Base-by-base conservation (phyloP, 92 coral and sea anemone species). In the Isaurus tuberculatus region DNA sequence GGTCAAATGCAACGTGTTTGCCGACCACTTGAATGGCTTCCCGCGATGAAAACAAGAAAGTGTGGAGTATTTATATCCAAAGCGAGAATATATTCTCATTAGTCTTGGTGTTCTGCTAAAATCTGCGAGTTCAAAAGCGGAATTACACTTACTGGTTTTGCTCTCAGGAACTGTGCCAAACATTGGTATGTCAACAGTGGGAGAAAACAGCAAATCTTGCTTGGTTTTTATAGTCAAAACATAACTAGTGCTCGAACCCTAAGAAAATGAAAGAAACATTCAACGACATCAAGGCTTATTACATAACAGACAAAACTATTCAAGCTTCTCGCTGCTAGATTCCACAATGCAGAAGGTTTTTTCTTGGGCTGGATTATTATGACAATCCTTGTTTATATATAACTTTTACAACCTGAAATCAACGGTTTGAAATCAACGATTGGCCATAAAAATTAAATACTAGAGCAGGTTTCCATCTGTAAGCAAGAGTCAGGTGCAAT, bases 191-290 rank as follows among this genome's bases (percentile, higher is more conserved):
- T 79, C 73, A 26, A 91, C 81, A 20, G 29, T 69, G 4, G 97
- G 97, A 9, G 64, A 26, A 26, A 71, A 55, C 43, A 93, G 66
- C 10, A 93, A 81, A 53, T 86, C 86, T 9, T 89, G 91, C 69
- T 80, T 91, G 8, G 97, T 84, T 66, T 79, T 32, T 2, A 87
- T 15, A 43, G 70, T 58, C 49, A 91, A 48, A 13, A 87, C 73
- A 68, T 91, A 93, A 44, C 65, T 78, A 65, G 81, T 89, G 8
- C 85, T 70, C 85, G 88, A 69, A 0, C 70, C 48, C 58, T 79
- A 79, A 55, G 11, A 55, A 77, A 58, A 57, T 72, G 70, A 57
- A 46, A 84, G 65, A 79, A 84, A 66, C 86, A n/a, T 11, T 14
- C 26, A 55, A 57, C 32, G 33, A 13, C 51, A 57, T 17, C 31